Evolutionary conservation across 2,888 invertebrate species (phyloP), one percentile per base, ranked within the genome.

Genomic region (Sympetrum striolatum): DNA sequence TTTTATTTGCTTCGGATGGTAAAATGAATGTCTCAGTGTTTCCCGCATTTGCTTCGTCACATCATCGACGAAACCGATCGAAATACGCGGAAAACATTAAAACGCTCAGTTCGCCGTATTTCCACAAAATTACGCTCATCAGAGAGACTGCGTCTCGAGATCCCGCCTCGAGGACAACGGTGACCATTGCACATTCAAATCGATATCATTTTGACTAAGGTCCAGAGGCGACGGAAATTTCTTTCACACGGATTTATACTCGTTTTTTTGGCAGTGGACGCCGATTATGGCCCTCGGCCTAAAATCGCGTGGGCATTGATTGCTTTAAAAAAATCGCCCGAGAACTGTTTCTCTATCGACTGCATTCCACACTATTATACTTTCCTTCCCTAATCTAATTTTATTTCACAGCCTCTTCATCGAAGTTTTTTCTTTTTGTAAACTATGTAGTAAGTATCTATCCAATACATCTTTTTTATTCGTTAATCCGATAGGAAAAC

Each of bases 181-280:
- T 53, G 15, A 53, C 18, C 15, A 15, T 18, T 53, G 48, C 14
- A 39, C 39, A 5, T 39, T 39, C 4, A 39, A 39, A 39, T 39
- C 39, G 12, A 82, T 60, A 86, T 60, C 53, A 86, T 35, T 31
- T 60, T 60, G 53, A 12, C 48, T 53, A 82, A 58, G 82, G 86
- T 86, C 86, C 86, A 86, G 86, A 86, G 86, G 86, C 86, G 86
- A 64, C 60, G 86, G 86, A 64, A 86, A 37, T 82, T 82, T 58
- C 82, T 82, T 58, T 58, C 10, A 64, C 64, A 64, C 53, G 0
- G 44, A 44, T 44, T 44, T 8, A n/a, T 5, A 44, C n/a, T 82
- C 18, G 22, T 86, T 86, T n/a, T n/a, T 53, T 60, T 86, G 86
- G 86, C 86, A 86, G 86, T 86, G 86, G 86, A 64, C 86, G 86